phyloP scores from a whole-genome alignment of 2,797 vertebrate species.

The Coregonus ussuriensis region DNA sequence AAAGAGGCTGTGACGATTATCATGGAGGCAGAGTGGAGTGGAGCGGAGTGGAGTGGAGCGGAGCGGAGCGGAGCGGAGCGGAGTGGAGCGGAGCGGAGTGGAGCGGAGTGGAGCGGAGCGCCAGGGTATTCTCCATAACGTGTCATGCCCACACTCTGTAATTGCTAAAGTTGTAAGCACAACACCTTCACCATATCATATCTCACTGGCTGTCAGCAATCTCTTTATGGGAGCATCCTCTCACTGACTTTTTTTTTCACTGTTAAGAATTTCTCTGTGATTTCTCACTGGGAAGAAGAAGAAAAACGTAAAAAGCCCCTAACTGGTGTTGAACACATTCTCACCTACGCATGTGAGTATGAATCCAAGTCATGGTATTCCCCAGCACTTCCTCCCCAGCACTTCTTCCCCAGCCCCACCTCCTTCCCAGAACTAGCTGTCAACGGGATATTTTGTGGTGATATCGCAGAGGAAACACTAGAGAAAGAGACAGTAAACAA shows the following conservation, averaged over 20 bases:
- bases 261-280: no score
- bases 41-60: no score
- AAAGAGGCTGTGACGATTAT: slow-evolving; percentile 73
- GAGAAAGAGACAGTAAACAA: slow-evolving; percentile 54
- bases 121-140: slow-evolving; percentile 68
- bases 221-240: slow-evolving; percentile 43
- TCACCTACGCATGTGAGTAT: slow-evolving; percentile 69
- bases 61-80: no score
- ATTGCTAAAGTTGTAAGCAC: slow-evolving; percentile 68
- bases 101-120: slow-evolving; percentile 37
- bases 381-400: slow-evolving; percentile 46
- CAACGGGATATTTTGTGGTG: slow-evolving; percentile 72
- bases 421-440: slow-evolving; percentile 73
- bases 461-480: slow-evolving; percentile 74
- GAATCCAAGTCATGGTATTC: slow-evolving; percentile 69
- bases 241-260: background rate
- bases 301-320: slow-evolving; percentile 45
- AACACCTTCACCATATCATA: slow-evolving; percentile 45
- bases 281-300: no score
- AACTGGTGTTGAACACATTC: slow-evolving; percentile 47
- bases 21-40: slow-evolving; percentile 55
- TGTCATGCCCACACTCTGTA: slow-evolving; percentile 66
- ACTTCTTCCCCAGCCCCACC: slow-evolving; percentile 27
- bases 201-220: slow-evolving; percentile 47
- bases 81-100: no score